Evolutionary conservation across 2,797 vertebrate species (phyloP).

Genomic region (Dermochelys coriacea): DNA sequence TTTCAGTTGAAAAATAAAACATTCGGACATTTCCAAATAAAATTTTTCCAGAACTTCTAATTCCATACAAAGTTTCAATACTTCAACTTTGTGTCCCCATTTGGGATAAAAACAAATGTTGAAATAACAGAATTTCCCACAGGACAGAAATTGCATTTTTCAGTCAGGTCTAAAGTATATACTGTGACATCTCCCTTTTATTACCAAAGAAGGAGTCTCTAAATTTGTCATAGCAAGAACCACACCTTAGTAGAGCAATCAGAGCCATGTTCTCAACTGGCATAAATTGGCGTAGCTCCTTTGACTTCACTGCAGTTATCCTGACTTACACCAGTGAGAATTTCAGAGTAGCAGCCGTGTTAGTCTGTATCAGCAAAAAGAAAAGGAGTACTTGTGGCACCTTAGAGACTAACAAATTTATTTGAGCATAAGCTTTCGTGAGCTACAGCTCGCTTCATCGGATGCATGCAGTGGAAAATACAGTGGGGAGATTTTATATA

Average conservation of each 20-base stretch:
- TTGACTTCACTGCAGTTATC: background rate
- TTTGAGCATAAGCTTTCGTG: too few species aligned
- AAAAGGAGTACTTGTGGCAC: too few species aligned
- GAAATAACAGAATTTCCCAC: conserved; percentile 69
- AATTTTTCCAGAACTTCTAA: conserved; percentile 31
- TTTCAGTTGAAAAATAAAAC: conserved; percentile 64
- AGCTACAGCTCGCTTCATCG: too few species aligned
- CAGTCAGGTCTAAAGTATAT: conserved; percentile 20
- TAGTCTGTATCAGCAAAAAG: too few species aligned
- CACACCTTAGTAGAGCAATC: background rate
- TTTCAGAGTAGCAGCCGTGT: too few species aligned
- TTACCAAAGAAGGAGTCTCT: background rate
- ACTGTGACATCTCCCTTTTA: conserved; percentile 33
- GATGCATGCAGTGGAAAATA: too few species aligned
- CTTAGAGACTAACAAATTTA: too few species aligned
- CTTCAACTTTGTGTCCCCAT: conserved; percentile 39
- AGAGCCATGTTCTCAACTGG: background rate
- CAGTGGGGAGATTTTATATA: too few species aligned
- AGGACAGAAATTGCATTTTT: conserved; percentile 38
- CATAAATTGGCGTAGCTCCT: background rate
- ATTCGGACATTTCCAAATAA: conserved; percentile 65
- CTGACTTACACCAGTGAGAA: background rate
- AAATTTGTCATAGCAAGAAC: background rate
- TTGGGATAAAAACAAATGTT: conserved; percentile 64
- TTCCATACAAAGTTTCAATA: background rate